Evolutionary conservation across 2,888 invertebrate genomes (phyloP), one percentile per base, ranked within the genome.

Genomic region (Loripinus fragilis): DNA sequence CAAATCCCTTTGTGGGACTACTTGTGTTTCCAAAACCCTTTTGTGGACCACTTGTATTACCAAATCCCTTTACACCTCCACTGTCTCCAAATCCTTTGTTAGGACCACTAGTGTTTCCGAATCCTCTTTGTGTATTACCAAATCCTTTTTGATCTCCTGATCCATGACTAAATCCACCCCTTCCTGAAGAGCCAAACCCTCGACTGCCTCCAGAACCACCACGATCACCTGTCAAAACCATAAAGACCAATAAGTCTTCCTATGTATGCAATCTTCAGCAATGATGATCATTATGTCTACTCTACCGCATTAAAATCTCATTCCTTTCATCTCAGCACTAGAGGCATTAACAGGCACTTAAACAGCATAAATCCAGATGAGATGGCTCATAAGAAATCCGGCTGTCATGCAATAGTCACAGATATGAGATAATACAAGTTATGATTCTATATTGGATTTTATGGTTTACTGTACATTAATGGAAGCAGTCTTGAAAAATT

Each of bases 41-140:
- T 28, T 65, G 73, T 33, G 48, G 71, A 20, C 35, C 25, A 71
- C 74, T 76, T 42, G 74, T 64, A 65, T 52, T 71, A 35, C 85
- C 70, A 70, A 68, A 74, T 10, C 83, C 75, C 50, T 79, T 81
- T 52, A 69, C 5, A 38, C 23, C n/a, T 17, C 69, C 69, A n/a
- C 23, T 52, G 23, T 52, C 50, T 52, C 41, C 41, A 70, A 68
- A 74, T 15, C 83, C 73, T 60, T 79, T 81, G 45, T 71, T 15
- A 38, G 35, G 33, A 20, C 69, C 69, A 41, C 35, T 48, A 10
- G 71, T 71, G 25, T 71, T 71, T 23, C 71, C 71, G 35, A 71
- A 71, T 33, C 52, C 50, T n/a, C 50, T 71, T 50, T 71, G 71
- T 38, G 55, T 50, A 60, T 71, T 71, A 12, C 74, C 74, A 68